Base-by-base conservation (phyloP, 2,888 invertebrate genomes). In the Drosophila robusta region DNA sequence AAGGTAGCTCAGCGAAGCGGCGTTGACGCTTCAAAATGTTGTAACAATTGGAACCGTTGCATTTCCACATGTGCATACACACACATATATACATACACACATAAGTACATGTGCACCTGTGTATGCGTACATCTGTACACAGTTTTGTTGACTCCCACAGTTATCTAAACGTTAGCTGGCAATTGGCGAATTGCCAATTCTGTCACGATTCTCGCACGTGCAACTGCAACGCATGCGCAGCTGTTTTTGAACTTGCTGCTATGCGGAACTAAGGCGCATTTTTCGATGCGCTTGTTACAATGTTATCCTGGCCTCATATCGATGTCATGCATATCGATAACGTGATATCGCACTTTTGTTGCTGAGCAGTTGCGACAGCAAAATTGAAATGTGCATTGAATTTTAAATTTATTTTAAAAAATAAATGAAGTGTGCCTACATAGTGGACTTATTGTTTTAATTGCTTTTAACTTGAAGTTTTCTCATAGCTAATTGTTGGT, bases 131-230 rank as follows among this genome's bases (percentile, higher is more conserved):
- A 14, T 14, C 18, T 29, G 18, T 42, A 26, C 4, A 45, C 38
- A 34, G 29, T 42, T 54, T 44, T 42, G 29, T 16, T 41, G 14
- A 26, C 29, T 38, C 44, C 12, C 18, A 8, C 12, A 44, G 46
- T 42, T 72, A 72, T 57, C 68, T 50, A 34, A 26, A n/a, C n/a
- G n/a, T n/a, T n/a, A 9, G 24, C 41, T 44, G 52, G 16, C 45
- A 57, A 55, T 50, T 78, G 44, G 54, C 63, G 70, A 75, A 78
- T 82, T 65, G 70, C 54, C 79, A 77, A 78, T 84, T 75, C 51
- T 55, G 80, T 84, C 84, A 84, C 87, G 84, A 84, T 70, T 78
- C 72, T 72, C 66, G 62, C 80, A 78, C 75, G 71, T 84, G 75
- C 57, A 56, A 50, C 47, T 41, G 45, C 36, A 18, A 68, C 68